Conservation (phyloP, 2,113 vertebrate genomes). For the Peucedramus taeniatus region DNA sequence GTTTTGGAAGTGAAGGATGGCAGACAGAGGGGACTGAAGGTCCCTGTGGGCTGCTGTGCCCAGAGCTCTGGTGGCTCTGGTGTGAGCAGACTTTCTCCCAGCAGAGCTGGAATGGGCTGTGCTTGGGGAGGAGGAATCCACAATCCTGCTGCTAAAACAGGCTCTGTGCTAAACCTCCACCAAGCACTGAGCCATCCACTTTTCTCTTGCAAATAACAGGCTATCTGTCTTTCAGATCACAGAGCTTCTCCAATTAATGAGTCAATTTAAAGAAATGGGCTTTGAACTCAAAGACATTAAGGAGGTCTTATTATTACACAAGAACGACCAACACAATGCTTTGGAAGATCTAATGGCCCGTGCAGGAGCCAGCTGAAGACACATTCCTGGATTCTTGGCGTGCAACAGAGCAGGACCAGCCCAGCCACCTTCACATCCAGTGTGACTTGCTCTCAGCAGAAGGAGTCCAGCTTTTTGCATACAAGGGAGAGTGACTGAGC, state of each 20-base stretch:
- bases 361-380: conserved; percentile 78
- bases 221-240: conserved; percentile 78
- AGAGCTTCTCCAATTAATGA: conserved; percentile 95
- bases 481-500: not conserved
- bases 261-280: conserved; percentile 97
- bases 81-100: not conserved
- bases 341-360: conserved; percentile 96
- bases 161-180: not conserved
- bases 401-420: not conserved
- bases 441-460: not conserved
- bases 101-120: accelerated
- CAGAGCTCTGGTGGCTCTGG: not conserved
- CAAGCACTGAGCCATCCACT: not conserved
- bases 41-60: not conserved
- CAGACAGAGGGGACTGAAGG: not conserved
- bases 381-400: not conserved
- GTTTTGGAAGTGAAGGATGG: not conserved
- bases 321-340: conserved; percentile 92
- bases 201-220: not conserved
- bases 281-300: conserved; percentile 95
- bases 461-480: not conserved
- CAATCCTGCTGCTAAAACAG: not conserved
- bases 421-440: not conserved
- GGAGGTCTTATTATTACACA: conserved; percentile 91
- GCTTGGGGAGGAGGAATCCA: not conserved